Base-by-base conservation (phyloP, 2,888 invertebrate genomes). In the Scaptomyza parva region DNA sequence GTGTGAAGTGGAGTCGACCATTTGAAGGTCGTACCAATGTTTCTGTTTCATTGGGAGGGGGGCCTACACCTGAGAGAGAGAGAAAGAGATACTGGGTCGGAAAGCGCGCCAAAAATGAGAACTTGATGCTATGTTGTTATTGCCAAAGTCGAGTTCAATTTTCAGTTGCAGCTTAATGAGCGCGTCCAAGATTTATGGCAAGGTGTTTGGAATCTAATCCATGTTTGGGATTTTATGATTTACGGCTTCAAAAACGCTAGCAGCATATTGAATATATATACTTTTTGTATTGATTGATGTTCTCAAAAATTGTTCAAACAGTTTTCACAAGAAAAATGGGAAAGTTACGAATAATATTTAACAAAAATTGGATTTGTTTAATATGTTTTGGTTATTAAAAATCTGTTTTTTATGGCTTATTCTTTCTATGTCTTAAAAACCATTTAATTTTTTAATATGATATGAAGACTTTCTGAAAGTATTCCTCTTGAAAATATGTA, bases 81-180 rank as follows among this genome's bases (percentile, higher is more conserved):
- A 43, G 44, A 33, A 24, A 37, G 18, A 39, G 12, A 44, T 53
- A 30, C 28, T 54, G 57, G 48, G 57, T 40, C 57, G 50, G 64
- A 86, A 80, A 86, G 66, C 84, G 70, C 85, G 81, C 85, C 75
- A 81, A 80, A 74, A 76, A 67, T 44, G 45, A 63, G 55, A 73
- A 57, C 55, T 37, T 30, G 58, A 61, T 18, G 14, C 52, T 28
- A n/a, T n/a, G 30, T 30, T 11, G 52, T 14, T 39, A 7, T 26
- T n/a, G 35, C 60, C 67, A 61, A 73, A 67, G 67, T 52, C 39
- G 57, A 48, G 69, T 52, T 72, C 59, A 72, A 78, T 75, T 80
- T 81, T 81, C 66, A 70, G 85, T 86, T 81, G 86, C 84, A 81
- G 60, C 74, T 74, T 74, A 86, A 81, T 80, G 84, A 86, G 80